phyloP scores from a whole-genome alignment of 1,140 invertebrate species.

The Eupeodes corollae region DNA sequence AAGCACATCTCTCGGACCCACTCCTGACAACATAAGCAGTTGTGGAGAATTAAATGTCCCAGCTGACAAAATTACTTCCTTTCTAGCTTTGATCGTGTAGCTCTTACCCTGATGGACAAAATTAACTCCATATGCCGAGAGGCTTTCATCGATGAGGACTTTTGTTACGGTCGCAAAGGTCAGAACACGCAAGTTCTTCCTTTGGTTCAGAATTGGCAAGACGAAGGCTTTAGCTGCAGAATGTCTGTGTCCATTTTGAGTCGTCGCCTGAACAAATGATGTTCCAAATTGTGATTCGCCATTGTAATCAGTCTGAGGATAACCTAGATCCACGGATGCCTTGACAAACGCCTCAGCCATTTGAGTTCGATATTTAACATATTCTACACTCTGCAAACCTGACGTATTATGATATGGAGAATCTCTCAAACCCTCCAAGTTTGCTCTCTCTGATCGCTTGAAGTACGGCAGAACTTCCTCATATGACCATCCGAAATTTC shows the following conservation, averaged over 20 bases:
- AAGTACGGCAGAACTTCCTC: constrained; percentile 55
- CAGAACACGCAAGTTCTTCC: too few relatives aligned
- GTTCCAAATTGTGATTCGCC: too few relatives aligned
- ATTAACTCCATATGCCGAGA: too few relatives aligned
- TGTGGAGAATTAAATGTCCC: constrained; percentile 65
- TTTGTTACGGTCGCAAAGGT: neutral
- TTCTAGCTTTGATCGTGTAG: neutral
- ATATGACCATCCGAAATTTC: constrained; percentile 57
- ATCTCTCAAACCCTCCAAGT: constrained; percentile 36
- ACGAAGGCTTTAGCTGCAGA: too few relatives aligned
- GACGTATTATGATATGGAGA: constrained; percentile 41
- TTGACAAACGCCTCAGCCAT: constrained; percentile 48
- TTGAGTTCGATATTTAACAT: constrained; percentile 41
- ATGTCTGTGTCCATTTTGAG: too few relatives aligned
- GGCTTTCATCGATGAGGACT: too few relatives aligned
- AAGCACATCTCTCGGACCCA: constrained; percentile 59
- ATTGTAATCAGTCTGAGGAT: constrained; percentile 40
- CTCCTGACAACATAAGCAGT: constrained; percentile 68
- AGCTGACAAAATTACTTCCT: constrained; percentile 61
- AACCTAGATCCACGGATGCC: constrained; percentile 44
- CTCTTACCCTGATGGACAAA: neutral
- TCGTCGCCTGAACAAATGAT: too few relatives aligned
- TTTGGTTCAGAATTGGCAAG: too few relatives aligned
- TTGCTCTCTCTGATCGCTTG: constrained; percentile 44
- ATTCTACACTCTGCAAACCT: constrained; percentile 41